Evolutionary conservation across 1,140 invertebrate species (phyloP), one percentile per base, ranked within the genome.

Genomic region (Drosophila bifasciata): DNA sequence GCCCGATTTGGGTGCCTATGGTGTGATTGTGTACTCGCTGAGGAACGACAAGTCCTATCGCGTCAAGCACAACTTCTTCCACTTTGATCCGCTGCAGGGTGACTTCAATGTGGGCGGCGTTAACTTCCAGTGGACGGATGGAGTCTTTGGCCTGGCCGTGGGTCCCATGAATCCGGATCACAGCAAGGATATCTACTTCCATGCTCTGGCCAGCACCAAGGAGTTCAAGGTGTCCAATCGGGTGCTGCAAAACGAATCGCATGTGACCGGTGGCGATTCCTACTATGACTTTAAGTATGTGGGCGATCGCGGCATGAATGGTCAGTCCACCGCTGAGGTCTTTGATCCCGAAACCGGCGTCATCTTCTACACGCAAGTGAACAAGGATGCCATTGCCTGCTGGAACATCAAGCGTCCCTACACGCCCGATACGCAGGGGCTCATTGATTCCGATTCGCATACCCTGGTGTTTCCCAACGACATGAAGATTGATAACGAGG

Each of bases 41-140:
- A 93, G 94, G 41, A 93, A 95, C 13, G 94, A 96, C 72, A 94
- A 95, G 58, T 96, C 95, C 0, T 96, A 95, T 94, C 93, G 95
- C 21, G 93, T 96, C 2, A 92, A 94, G 60, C 96, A 97, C 79
- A 95, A 96, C 85, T 97, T 94, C 91, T 96, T 97, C 93, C 93
- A 96, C 91, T 96, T 96, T 53, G 96, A 97, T 88, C 96, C 96
- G 0, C 86, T 96, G 8, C 92, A 95, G 63, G 95, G 95, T 7
- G 93, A 95, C 56, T 95, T 94, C 78, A 95, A 94, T 74, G 93
- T 96, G 6, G 94, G 93, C 17, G 95, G 95, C 5, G 93, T 95
- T 3, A 94, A 94, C 71, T 96, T 96, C 93, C 95, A 96, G 83
- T 96, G 95, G 95, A 95, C 94, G 0, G 95, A 96, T 88, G 95